phyloP scores from a whole-genome alignment of 1,140 invertebrate genomes.

The Marisa cornuarietis region DNA sequence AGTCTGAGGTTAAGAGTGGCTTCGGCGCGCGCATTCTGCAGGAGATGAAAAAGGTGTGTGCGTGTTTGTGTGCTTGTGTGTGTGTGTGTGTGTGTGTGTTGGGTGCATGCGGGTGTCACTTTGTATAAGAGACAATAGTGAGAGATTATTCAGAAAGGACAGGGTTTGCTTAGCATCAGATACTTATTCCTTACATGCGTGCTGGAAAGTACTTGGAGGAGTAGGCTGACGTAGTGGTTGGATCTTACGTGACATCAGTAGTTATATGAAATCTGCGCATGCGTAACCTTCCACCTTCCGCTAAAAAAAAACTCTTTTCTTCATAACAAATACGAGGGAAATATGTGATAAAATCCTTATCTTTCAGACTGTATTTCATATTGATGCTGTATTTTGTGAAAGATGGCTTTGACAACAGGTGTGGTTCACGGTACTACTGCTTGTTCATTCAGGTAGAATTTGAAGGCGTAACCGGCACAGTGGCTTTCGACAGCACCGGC shows the following conservation, averaged over 20 bases:
- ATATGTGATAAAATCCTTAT: neutral
- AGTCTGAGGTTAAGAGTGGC: conserved; percentile 33
- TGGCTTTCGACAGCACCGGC: conserved; percentile 84
- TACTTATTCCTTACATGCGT: neutral
- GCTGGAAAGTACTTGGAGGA: neutral
- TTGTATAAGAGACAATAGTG: neutral
- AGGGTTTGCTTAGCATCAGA: neutral
- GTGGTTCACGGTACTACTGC: neutral
- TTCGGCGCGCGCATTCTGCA: conserved; percentile 34
- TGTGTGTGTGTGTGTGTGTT: conserved; percentile 10
- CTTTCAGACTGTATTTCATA: neutral
- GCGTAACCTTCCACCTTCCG: too few species aligned
- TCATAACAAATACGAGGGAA: too few species aligned
- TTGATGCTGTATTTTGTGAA: neutral
- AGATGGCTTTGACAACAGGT: neutral
- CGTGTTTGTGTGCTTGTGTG: neutral
- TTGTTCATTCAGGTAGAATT: conserved; percentile 30
- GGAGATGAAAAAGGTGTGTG: conserved; percentile 39
- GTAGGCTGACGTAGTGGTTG: too few species aligned
- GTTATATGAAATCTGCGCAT: neutral
- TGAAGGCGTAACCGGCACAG: conserved; percentile 87
- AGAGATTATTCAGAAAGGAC: neutral
- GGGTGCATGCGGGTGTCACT: neutral
- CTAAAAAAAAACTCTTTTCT: too few species aligned
- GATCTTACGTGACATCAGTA: neutral